phyloP scores from a whole-genome alignment of 2,888 invertebrate genomes.

The Melinaea marsaeus region DNA sequence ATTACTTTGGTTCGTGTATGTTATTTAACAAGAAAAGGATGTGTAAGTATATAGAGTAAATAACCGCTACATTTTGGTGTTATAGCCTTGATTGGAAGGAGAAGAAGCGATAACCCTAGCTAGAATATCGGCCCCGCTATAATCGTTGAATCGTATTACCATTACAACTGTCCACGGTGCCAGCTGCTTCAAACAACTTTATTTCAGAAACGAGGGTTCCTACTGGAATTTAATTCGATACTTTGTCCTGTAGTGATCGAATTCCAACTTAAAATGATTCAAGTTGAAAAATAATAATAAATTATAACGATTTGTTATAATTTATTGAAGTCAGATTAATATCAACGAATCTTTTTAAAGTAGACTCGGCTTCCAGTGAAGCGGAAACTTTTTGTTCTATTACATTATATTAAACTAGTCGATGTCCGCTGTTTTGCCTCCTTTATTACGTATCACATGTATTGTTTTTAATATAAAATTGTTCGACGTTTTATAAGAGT shows the following conservation, averaged over 20 bases:
- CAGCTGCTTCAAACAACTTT: constrained; percentile 73
- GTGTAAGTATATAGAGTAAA: neutral
- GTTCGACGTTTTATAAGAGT: no score
- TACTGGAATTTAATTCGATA: constrained; percentile 35
- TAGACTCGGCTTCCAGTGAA: neutral
- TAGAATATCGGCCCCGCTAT: constrained; percentile 53
- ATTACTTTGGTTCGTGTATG: neutral
- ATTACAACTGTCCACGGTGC: constrained; percentile 71
- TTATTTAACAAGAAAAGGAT: neutral
- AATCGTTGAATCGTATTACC: constrained; percentile 76
- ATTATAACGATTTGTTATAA: constrained; percentile 4
- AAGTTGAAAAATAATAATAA: constrained; percentile 29
- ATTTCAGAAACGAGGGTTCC: constrained; percentile 45
- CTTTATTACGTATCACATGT: no score
- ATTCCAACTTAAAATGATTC: constrained; percentile 31
- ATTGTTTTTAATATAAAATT: no score
- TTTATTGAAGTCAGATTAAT: neutral
- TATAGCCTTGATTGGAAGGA: constrained; percentile 7
- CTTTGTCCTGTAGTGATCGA: constrained; percentile 32
- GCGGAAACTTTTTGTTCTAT: neutral
- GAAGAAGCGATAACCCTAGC: constrained; percentile 30
- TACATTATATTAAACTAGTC: no score
- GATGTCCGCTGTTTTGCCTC: no score
- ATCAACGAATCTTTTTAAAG: neutral
- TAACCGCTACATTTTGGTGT: neutral